A percentile compares a stretch with the other conserved stretches of the same genome.
Evolutionary conservation across 2,797 vertebrate species (phyloP).

Genomic region (Australoheros facetus): DNA sequence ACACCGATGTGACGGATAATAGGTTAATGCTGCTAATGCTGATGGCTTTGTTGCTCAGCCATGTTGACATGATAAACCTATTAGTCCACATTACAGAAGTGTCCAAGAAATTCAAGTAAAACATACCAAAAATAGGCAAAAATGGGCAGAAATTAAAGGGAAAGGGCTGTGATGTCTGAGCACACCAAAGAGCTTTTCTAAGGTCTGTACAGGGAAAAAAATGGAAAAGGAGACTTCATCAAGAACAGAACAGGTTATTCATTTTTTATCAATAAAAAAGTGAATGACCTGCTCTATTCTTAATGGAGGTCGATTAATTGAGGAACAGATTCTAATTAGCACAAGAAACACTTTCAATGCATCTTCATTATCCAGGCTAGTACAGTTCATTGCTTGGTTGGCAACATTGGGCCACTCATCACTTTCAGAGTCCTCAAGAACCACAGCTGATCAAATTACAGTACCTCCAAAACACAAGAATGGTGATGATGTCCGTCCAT

Average conservation of each 20-base stretch:
- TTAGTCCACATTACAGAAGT: not conserved
- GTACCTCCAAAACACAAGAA: no score
- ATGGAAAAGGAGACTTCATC: not conserved
- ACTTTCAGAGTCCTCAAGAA: not conserved
- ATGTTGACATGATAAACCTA: conserved; percentile 17
- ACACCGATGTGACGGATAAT: conserved; percentile 26
- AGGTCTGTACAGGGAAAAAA: not conserved
- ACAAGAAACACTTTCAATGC: not conserved
- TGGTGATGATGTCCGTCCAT: no score
- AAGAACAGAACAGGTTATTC: not conserved
- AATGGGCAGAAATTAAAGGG: not conserved
- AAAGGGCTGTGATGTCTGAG: not conserved
- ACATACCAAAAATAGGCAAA: not conserved
- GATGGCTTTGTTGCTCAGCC: not conserved
- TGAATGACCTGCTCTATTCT: no score
- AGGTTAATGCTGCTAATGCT: not conserved
- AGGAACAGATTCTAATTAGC: not conserved
- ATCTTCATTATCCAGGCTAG: not conserved
- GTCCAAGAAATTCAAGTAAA: not conserved
- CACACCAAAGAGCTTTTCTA: not conserved
- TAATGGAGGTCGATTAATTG: not conserved
- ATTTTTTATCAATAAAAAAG: not conserved
- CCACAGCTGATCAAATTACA: no score
- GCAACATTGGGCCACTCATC: not conserved
- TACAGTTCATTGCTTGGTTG: fast-evolving